Evolutionary conservation across 2,797 vertebrate genomes (phyloP).

Genomic region (Acipenser oxyrinchus): DNA sequence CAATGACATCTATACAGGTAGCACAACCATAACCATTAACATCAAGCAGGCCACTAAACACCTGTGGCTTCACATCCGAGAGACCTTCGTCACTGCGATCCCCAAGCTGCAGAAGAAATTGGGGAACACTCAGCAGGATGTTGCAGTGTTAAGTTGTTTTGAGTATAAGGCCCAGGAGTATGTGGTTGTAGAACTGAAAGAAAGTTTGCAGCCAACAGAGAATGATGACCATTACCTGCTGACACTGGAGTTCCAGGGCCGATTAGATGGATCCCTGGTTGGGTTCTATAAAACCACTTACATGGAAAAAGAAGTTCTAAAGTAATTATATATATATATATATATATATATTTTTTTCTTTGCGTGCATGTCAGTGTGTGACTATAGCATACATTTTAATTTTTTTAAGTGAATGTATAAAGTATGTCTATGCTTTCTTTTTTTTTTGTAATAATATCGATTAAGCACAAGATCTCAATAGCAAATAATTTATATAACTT

Average conservation of each 20-base stretch:
- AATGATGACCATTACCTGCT: conserved; percentile 55
- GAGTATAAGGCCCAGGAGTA: conserved; percentile 72
- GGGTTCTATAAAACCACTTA: conserved; percentile 91
- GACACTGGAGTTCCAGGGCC: conserved; percentile 76
- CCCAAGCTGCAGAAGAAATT: conserved; percentile 28
- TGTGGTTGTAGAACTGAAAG: conserved; percentile 67
- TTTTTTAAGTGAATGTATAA: not conserved
- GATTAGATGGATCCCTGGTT: conserved; percentile 83
- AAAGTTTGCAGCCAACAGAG: conserved; percentile 37
- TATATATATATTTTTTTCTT: too few relatives aligned
- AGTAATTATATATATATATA: conserved; percentile 68
- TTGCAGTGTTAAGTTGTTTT: conserved; percentile 69
- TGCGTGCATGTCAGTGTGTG: too few relatives aligned
- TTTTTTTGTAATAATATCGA: too few relatives aligned
- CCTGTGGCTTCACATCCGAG: conserved; percentile 87
- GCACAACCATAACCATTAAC: conserved; percentile 57
- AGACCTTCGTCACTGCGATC: conserved; percentile 61
- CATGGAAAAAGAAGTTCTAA: conserved; percentile 52
- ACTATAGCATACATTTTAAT: too few relatives aligned
- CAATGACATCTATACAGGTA: conserved; percentile 69
- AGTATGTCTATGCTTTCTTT: too few relatives aligned
- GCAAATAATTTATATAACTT: too few relatives aligned
- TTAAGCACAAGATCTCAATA: too few relatives aligned
- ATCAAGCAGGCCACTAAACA: conserved; percentile 50
- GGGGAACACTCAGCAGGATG: conserved; percentile 18